Evolutionary conservation across 1,140 invertebrate genomes (phyloP), one percentile per base, ranked within the genome.

Genomic region (Formica exsecta): DNA sequence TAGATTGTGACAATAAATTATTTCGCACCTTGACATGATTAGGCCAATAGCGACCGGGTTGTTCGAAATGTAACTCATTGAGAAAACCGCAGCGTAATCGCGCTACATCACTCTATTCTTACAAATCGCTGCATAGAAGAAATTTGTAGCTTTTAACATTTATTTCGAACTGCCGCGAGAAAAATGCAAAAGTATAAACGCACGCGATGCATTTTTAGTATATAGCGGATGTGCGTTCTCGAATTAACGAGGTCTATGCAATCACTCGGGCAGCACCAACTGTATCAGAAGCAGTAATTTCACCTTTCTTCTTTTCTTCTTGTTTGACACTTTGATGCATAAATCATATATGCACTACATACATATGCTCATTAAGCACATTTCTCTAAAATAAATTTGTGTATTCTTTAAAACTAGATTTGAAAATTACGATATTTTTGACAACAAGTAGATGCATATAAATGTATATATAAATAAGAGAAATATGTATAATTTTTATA

Each of bases 141-240:
- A 85, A 86, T 85, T 62, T 22, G 25, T 9, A 11, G 25, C 25
- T 25, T 87, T 68, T 13, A 57, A 61, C 19, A 16, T 54, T 61
- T 66, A 36, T 36, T 76, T 68, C 19, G 9, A 13, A 19, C 1
- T 38, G 38, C 25, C 62, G 22, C 22, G 57, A 8, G 22, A 80
- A 84, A 75, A 80, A 81, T 87, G 73, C 71, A 68, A 88, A 90
- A 86, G 73, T 86, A 79, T 32, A 79, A 90, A 68, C 2, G 51
- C 38, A 71, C 61, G 54, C 19, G n/a, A 44, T 79, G 65, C 54
- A 74, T 90, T 90, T 88, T 36, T 41, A 88, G 57, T 29, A 22
- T 81, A 68, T 88, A 90, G 88, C 89, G 89, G 89, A 86, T 88
- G 48, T 70, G 51, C 89, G 83, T 79, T 88, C 77, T 86, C 77